A percentile compares a stretch with the other conserved stretches of the same genome.
Evolutionary conservation across 2,888 invertebrate species (phyloP).

Genomic region (Tridacna gigas): DNA sequence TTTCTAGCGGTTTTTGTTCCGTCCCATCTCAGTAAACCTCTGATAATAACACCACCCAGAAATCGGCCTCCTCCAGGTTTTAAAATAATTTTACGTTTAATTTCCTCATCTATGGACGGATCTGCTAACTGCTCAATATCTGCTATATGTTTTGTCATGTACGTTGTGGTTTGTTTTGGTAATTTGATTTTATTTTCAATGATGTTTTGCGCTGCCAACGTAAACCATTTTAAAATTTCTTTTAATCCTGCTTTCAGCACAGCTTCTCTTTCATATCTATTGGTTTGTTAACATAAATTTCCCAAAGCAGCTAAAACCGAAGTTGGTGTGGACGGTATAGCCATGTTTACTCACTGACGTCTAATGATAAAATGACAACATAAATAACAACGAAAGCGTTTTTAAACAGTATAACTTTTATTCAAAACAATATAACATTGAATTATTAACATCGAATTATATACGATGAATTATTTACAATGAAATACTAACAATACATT

Average conservation of each 20-base stretch:
- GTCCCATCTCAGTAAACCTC: not conserved
- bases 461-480: no score
- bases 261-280: constrained; percentile 3
- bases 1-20: not conserved
- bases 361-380: no score
- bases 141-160: not conserved
- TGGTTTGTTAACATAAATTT: not conserved
- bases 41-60: not conserved
- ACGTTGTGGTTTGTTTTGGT: not conserved
- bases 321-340: not conserved
- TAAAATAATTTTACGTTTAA: not conserved
- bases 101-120: constrained; percentile 3
- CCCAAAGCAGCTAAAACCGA: constrained; percentile 12
- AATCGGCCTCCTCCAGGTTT: not conserved
- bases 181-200: not conserved
- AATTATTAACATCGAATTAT: no score
- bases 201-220: not conserved
- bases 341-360: no score
- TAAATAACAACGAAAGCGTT: no score
- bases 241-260: not conserved
- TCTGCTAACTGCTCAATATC: not conserved
- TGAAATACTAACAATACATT: no score
- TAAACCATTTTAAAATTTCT: constrained; percentile 22
- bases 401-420: no score
- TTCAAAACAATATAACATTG: no score